phyloP scores from a whole-genome alignment of 2,888 invertebrate species.

The Helobdella robusta region DNA sequence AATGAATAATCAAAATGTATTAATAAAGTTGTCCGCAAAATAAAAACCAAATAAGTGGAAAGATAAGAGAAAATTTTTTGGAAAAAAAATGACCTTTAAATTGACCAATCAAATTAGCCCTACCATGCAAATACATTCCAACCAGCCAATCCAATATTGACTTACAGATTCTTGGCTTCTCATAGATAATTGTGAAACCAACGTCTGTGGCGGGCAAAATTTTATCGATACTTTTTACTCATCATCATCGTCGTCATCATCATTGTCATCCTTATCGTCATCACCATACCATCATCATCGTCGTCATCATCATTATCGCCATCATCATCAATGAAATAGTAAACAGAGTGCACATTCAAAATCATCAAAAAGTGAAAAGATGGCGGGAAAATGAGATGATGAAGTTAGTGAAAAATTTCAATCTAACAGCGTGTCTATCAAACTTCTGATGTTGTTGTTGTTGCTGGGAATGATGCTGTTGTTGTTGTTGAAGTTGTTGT shows the following conservation, averaged over 20 bases:
- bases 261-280: slow-evolving; percentile 1
- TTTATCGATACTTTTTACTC: too few species aligned
- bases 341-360: background rate
- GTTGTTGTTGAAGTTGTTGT: background rate
- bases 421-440: too few species aligned
- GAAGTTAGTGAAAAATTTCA: too few species aligned
- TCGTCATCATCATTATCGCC: background rate
- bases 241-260: background rate
- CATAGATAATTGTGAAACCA: slow-evolving; percentile 23
- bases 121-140: background rate
- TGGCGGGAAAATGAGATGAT: too few species aligned
- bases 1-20: too few species aligned
- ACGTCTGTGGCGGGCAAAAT: slow-evolving; percentile 19
- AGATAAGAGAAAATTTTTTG: too few species aligned
- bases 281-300: background rate
- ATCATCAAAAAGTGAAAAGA: too few species aligned
- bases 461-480: too few species aligned
- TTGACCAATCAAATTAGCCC: background rate
- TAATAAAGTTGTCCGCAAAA: too few species aligned
- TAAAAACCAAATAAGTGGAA: too few species aligned
- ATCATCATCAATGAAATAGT: background rate
- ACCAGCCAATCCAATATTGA: slow-evolving; percentile 15
- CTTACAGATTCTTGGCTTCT: slow-evolving; percentile 51
- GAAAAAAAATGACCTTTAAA: too few species aligned
- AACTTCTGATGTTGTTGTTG: background rate